phyloP scores from a whole-genome alignment of 2,888 invertebrate species.

The Tachina lurida region DNA sequence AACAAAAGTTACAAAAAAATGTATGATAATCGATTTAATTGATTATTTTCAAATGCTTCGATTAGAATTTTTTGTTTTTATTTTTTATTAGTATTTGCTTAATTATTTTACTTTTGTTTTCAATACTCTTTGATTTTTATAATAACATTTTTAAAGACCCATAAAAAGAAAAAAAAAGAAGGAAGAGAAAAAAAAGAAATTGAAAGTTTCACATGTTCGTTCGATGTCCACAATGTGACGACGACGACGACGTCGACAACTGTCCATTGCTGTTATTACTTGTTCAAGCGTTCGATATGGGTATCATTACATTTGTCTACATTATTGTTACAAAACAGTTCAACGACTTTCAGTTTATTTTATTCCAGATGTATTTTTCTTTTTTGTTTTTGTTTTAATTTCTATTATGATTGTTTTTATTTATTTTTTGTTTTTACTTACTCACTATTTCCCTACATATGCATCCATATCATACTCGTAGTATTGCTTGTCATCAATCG shows the following conservation, averaged over 20 bases:
- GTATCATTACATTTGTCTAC: constrained; percentile 30
- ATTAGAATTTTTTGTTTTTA: constrained; percentile 13
- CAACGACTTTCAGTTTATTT: constrained; percentile 68
- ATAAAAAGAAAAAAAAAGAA: background rate
- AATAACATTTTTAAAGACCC: background rate
- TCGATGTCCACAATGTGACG: constrained; percentile 21
- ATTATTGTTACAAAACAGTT: constrained; percentile 64
- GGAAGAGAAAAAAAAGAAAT: background rate
- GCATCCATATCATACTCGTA: background rate
- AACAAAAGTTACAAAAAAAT: background rate
- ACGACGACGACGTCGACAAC: too few relatives aligned
- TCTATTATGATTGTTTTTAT: constrained; percentile 39
- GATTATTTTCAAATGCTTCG: constrained; percentile 11
- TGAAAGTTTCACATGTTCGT: constrained; percentile 59
- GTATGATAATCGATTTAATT: constrained; percentile 2
- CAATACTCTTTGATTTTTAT: constrained; percentile 22
- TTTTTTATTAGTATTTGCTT: background rate
- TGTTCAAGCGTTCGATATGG: constrained; percentile 14
- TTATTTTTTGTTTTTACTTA: constrained; percentile 1
- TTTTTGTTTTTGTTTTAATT: constrained; percentile 43
- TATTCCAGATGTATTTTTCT: constrained; percentile 9
- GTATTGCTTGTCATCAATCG: constrained; percentile 65
- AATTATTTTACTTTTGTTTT: constrained; percentile 28
- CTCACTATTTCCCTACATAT: constrained; percentile 52
- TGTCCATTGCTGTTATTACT: constrained; percentile 7